Evolutionary conservation across 2,113 vertebrate genomes (phyloP), one percentile per base, ranked within the genome.

Genomic region (Toxostoma redivivum): DNA sequence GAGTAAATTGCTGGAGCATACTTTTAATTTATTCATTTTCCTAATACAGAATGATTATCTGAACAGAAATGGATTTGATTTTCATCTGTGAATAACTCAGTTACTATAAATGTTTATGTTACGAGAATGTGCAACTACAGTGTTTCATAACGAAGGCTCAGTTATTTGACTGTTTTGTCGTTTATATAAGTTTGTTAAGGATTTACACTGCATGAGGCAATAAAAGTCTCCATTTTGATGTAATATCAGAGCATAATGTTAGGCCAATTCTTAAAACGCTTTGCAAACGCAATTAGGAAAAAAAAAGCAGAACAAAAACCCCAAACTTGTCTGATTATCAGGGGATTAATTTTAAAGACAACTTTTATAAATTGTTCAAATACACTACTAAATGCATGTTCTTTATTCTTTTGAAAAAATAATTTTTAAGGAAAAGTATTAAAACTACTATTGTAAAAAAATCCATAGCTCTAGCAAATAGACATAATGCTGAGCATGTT

Each of bases 11-110:
- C 96, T 95, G 92, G 92, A 97, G 94, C 95, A 86, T 71, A 90
- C 83, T 98, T 98, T 98, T 98, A 98, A 98, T 98, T 97, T 98
- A 98, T 97, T 97, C 97, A 71, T 97, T 97, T 95, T 95, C 77
- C 92, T 97, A 97, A 97, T 90, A 92, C 79, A 95, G 93, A 97
- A 96, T 94, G 97, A 97, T 97, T 95, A 94, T 96, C 95, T 97
- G 91, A 96, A 92, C 86, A 89, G 94, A 94, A 94, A 97, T 94
- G 92, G 95, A 95, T 94, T 96, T 97, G 94, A 97, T 97, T 97
- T 97, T 97, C 96, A 95, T 95, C 33, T 74, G 40, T 92, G 94
- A 97, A 97, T 97, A 98, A 96, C 90, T 71, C 92, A 93, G 90
- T 88, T 93, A 78, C 85, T 94, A 73, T 97, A 97, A 98, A 96